These are phyloP conservation scores for Jordanella pulchra DNA, from an alignment of 2,797 vertebrate species.

Conservation along the genomic window DNA sequence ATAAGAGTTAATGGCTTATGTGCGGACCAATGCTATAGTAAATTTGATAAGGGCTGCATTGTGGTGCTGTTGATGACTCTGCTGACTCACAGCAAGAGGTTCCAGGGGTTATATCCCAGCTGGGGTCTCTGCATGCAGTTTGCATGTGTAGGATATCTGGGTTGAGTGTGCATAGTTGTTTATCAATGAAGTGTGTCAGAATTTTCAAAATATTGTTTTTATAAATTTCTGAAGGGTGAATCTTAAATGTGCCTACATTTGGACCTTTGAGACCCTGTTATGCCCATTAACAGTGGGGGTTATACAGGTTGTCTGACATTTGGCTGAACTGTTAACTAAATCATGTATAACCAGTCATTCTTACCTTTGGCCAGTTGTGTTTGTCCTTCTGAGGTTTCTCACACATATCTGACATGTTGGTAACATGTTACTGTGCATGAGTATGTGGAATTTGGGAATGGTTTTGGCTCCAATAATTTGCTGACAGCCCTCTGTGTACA, in stretches of 20 bases:
- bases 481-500: slow-evolving; percentile 54
- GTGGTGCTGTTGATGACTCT: neutral
- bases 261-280: neutral
- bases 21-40: neutral
- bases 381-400: slow-evolving; percentile 62
- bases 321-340: slow-evolving; percentile 56
- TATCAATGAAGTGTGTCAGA: neutral
- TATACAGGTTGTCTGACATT: slow-evolving; percentile 27
- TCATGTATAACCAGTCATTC: slow-evolving; percentile 24
- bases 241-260: neutral
- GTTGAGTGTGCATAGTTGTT: neutral
- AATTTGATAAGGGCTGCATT: neutral
- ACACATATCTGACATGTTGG: slow-evolving; percentile 64
- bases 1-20: neutral
- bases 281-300: slow-evolving; percentile 21
- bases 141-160: too few species aligned
- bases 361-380: slow-evolving; percentile 32
- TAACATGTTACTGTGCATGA: slow-evolving; percentile 59
- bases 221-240: neutral
- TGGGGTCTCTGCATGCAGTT: too few species aligned
- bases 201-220: neutral
- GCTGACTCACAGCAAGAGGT: too few species aligned
- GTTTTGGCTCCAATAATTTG: slow-evolving; percentile 60
- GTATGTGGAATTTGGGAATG: slow-evolving; percentile 70
- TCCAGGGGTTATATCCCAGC: too few species aligned